Conservation (phyloP, 2,113 vertebrate species). For the Cichladusa arquata region DNA sequence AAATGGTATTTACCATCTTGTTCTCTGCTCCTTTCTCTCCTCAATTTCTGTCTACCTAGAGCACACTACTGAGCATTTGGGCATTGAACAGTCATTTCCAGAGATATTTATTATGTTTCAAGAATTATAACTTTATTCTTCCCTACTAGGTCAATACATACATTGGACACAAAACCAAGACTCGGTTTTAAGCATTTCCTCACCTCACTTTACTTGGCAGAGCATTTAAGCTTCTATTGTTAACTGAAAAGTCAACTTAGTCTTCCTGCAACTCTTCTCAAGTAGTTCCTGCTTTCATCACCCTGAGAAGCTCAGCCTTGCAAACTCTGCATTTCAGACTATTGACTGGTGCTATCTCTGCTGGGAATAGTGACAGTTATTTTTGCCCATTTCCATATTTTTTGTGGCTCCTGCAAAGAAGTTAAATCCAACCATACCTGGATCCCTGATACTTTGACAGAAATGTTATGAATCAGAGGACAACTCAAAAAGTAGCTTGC, state of each 20-base stretch:
- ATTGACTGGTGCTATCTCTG: background rate
- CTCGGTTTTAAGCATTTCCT: background rate
- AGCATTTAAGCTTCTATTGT: background rate
- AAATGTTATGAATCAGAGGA: background rate
- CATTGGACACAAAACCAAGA: background rate
- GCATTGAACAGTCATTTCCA: background rate
- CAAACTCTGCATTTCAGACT: background rate
- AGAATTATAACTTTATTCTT: background rate
- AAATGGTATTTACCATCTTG: background rate
- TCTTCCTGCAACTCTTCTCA: background rate
- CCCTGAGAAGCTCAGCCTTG: background rate
- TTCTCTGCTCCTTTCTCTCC: background rate
- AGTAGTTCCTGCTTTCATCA: background rate
- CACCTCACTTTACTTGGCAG: background rate
- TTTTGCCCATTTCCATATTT: background rate
- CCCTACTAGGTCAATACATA: background rate
- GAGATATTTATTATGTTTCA: background rate
- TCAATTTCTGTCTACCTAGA: background rate
- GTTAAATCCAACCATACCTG: background rate
- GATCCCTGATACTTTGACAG: background rate
- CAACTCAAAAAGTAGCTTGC: background rate
- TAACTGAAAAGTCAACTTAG: background rate
- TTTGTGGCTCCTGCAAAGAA: background rate
- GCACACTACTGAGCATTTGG: background rate
- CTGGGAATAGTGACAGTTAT: background rate